A percentile compares a stretch with the other conserved stretches of the same genome.
Conservation (phyloP, 2,797 vertebrate genomes). For the Platyrinchus mystaceus region DNA sequence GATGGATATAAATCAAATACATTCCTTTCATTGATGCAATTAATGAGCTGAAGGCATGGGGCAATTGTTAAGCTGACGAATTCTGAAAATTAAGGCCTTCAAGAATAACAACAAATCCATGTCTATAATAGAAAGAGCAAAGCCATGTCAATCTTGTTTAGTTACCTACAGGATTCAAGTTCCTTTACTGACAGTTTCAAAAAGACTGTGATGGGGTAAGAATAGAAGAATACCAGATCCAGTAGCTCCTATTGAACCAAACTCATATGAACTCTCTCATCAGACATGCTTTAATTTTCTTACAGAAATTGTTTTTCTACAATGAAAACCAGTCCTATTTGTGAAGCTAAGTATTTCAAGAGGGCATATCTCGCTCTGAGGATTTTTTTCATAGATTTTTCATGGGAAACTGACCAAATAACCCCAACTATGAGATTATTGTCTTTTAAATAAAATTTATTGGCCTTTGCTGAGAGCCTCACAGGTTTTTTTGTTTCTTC, state of each 20-base stretch:
- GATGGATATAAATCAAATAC: conserved; percentile 6
- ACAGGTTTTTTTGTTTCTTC: conserved; percentile 2
- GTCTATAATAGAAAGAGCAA: not conserved
- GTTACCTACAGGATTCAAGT: not conserved
- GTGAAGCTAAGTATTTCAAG: conserved; percentile 24
- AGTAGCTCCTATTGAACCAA: not conserved
- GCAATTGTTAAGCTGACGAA: conserved; percentile 11
- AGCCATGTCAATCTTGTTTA: not conserved
- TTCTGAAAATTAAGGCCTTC: conserved; percentile 30
- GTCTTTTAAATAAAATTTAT: not conserved
- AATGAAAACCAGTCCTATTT: not conserved
- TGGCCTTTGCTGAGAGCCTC: not conserved
- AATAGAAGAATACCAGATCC: not conserved
- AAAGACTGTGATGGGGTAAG: not conserved
- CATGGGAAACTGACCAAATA: conserved; percentile 3
- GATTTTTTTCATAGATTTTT: not conserved
- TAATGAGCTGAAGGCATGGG: conserved; percentile 10
- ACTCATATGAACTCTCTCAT: not conserved
- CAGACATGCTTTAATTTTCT: not conserved
- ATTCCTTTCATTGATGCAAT: conserved; percentile 11
- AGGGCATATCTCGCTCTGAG: not conserved
- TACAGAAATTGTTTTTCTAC: not conserved
- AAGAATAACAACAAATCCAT: not conserved
- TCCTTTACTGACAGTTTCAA: conserved; percentile 3
- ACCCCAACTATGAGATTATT: not conserved